These are phyloP conservation scores for Hirundichthys speculiger DNA, from an alignment of 2,113 vertebrate genomes.

Conservation along the genomic window DNA sequence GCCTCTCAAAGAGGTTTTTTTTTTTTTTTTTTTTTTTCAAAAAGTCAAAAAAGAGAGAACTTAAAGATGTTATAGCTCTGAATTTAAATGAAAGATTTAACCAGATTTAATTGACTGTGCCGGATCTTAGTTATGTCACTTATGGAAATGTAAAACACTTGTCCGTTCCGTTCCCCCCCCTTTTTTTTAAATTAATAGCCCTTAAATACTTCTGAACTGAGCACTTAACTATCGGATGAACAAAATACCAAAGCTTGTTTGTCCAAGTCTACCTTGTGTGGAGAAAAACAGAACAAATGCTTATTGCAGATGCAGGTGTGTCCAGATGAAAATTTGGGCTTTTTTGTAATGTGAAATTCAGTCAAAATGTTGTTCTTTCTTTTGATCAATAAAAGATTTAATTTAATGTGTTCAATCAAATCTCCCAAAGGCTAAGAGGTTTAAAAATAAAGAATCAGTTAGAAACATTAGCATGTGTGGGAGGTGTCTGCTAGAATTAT, in stretches of 20 bases:
- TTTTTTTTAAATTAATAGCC: neutral
- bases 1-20: too few species aligned
- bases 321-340: constrained; percentile 27
- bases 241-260: neutral
- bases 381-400: constrained; percentile 32
- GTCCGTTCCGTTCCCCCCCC: neutral
- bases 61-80: too few species aligned
- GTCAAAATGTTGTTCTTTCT: constrained; percentile 26
- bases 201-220: neutral
- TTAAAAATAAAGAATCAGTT: constrained; percentile 24
- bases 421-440: constrained; percentile 24
- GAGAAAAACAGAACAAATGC: constrained; percentile 31
- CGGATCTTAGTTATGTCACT: too few species aligned
- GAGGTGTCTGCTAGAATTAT: neutral
- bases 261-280: neutral
- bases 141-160: too few species aligned
- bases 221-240: neutral
- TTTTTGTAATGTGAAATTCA: constrained; percentile 29
- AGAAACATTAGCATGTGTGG: constrained; percentile 26
- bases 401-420: constrained; percentile 34
- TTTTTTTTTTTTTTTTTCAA: too few species aligned
- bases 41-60: too few species aligned
- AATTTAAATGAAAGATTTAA: too few species aligned
- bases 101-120: too few species aligned
- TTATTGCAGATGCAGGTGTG: constrained; percentile 32